These are phyloP conservation scores for Procavia capensis DNA, from an alignment of 2,113 vertebrate genomes.

Conservation along the genomic window DNA sequence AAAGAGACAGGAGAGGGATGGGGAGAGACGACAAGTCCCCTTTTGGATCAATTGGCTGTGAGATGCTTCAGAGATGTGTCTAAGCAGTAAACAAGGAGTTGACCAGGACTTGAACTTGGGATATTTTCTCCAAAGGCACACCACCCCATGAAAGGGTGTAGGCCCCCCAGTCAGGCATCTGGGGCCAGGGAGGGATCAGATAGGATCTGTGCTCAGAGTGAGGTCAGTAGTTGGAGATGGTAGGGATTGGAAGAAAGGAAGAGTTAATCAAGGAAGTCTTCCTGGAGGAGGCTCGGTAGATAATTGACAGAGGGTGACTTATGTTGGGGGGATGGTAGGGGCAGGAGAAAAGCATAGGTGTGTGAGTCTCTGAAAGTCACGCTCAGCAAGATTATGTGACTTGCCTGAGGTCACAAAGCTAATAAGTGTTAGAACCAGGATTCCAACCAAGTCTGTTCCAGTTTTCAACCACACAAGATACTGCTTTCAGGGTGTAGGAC, in stretches of 20 bases:
- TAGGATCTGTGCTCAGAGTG: not conserved
- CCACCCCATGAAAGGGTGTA: not conserved
- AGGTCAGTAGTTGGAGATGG: not conserved
- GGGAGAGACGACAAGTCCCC: not conserved
- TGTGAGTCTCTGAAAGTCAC: not conserved
- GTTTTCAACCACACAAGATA: not conserved
- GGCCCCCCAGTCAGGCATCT: not conserved
- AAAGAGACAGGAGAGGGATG: not conserved
- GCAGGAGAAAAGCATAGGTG: not conserved
- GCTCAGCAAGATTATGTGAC: not conserved
- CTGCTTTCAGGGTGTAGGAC: not conserved
- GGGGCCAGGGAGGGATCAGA: not conserved
- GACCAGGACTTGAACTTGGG: not conserved
- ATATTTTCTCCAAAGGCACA: not conserved
- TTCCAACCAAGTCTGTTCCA: not conserved
- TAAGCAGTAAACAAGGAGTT: not conserved
- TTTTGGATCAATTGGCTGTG: not conserved
- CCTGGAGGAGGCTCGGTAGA: constrained; percentile 3
- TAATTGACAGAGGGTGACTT: not conserved
- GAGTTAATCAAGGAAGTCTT: not conserved
- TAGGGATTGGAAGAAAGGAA: not conserved
- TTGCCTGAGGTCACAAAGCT: not conserved
- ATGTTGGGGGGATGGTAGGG: not conserved
- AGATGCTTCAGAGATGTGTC: not conserved
- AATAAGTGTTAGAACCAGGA: not conserved